phyloP scores from a whole-genome alignment of 2,888 invertebrate species.

The Mechanitis mazaeus region DNA sequence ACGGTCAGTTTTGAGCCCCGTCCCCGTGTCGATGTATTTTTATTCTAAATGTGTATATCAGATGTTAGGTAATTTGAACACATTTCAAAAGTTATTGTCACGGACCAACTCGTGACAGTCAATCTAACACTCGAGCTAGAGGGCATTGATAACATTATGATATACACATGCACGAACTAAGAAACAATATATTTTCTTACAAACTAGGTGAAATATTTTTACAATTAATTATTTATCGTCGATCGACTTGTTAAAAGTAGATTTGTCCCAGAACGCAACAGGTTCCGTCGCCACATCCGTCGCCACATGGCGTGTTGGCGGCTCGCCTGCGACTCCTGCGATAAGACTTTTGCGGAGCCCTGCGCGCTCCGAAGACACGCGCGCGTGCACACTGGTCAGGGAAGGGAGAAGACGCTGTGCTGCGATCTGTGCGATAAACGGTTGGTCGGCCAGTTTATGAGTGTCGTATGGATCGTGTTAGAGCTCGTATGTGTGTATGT shows the following conservation, averaged over 20 bases:
- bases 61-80: background rate
- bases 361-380: constrained; percentile 71
- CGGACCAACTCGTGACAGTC: no score
- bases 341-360: constrained; percentile 71
- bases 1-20: no score
- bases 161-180: no score
- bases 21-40: no score
- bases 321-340: constrained; percentile 67
- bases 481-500: background rate
- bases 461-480: no score
- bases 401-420: constrained; percentile 60
- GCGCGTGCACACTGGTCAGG: constrained; percentile 71
- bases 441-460: constrained; percentile 31
- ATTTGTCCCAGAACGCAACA: constrained; percentile 38
- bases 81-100: no score
- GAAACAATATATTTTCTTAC: no score
- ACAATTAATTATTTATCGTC: no score
- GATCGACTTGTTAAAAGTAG: no score
- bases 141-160: no score
- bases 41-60: background rate
- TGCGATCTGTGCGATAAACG: constrained; percentile 73
- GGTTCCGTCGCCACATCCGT: constrained; percentile 70
- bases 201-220: no score
- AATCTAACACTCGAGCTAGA: no score
- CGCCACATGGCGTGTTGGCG: constrained; percentile 73